Conservation (phyloP, 1,140 invertebrate species). For the Calycopis cecrops region DNA sequence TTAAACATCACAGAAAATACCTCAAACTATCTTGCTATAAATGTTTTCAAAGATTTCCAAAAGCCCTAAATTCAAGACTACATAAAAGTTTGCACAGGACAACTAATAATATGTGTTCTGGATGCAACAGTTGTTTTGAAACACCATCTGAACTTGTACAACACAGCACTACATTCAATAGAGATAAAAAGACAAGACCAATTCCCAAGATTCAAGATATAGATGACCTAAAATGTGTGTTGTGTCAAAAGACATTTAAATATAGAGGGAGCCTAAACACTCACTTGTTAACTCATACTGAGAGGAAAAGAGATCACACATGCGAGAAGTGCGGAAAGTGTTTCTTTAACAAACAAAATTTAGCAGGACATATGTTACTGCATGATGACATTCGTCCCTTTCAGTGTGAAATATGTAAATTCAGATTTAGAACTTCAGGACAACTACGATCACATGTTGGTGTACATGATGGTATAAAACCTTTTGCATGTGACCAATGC, state of each 20-base stretch:
- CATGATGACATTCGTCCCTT: conserved; percentile 49
- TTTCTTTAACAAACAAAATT: conserved; percentile 48
- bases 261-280: conserved; percentile 45
- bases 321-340: conserved; percentile 59
- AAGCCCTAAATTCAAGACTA: conserved; percentile 16
- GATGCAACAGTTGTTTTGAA: conserved; percentile 29
- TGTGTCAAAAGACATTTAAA: conserved; percentile 57
- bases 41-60: conserved; percentile 27
- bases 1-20: conserved; percentile 32
- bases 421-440: conserved; percentile 44
- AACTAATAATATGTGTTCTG: conserved; percentile 23
- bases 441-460: conserved; percentile 74
- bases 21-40: conserved; percentile 33
- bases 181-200: conserved; percentile 23
- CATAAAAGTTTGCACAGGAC: conserved; percentile 24
- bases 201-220: conserved; percentile 23
- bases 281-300: conserved; percentile 47
- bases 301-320: conserved; percentile 50
- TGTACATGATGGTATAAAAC: conserved; percentile 82
- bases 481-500: conserved; percentile 84
- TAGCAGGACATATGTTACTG: conserved; percentile 45
- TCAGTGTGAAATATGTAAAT: conserved; percentile 54
- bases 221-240: conserved; percentile 37
- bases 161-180: conserved; percentile 25
- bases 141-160: conserved; percentile 25